Evolutionary conservation across 1,140 invertebrate species (phyloP), one percentile per base, ranked within the genome.

Genomic region (Lanistes nyassanus): DNA sequence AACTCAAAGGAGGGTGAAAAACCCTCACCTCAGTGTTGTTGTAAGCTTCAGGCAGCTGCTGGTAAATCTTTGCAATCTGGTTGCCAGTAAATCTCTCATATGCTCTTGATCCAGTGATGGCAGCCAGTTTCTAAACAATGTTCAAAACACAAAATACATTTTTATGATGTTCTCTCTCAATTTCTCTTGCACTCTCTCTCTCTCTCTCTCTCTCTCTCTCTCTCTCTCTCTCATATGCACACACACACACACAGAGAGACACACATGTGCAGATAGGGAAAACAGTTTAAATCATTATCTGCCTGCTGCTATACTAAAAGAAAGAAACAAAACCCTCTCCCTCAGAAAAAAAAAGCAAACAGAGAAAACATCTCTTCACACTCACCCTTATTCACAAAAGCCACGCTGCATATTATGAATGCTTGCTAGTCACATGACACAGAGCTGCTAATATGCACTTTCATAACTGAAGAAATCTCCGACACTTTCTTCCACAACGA

Each of bases 71-170:
- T 7, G 94, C 92, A 81, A 99, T 98, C 90, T 99, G 97, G 26
- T 94, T 90, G 7, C 94, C 97, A 0, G 97, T 98, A 89, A 98
- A 98, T 80, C 98, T 91, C 85, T 98, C 96, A 90, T 97, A 98
- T 2, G 95, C 97, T 81, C 94, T 91, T 0, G 96, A 98, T 1
- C 98, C 98, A 23, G 97, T 98, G 53, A 97, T 92, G 84, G 93
- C 91, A 0, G 96, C 93, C 82, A 99, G 91, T 90, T 92, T 92
- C 91, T 94, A 55, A 13, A 26, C 58, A 60, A 16, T 0, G 6
- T 60, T 60, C 13, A 60, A 60, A 60, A n/a, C 3, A 6, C 62
- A 31, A 34, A 60, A 60, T 60, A 7, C 58, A 9, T 60, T 23
- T 23, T 9, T 23, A 9, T 60, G 58, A 6, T 31, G 31, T 60